Base-by-base conservation (phyloP, 92 coral and sea anemone species). In the Epizoanthus illoricatus region DNA sequence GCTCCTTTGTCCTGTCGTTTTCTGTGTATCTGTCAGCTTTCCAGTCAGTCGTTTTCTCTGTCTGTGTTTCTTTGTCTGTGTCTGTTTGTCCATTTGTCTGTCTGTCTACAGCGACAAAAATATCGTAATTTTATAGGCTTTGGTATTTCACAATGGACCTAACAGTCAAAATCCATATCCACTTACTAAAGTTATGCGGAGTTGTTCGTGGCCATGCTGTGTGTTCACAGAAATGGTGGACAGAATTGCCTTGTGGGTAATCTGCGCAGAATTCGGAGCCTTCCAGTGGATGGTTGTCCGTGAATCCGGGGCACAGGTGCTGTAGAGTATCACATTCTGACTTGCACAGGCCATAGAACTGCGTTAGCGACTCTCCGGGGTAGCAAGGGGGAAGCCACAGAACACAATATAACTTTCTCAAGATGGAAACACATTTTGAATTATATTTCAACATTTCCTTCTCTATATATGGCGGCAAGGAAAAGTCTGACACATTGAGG, bases 371-470 rank as follows among this genome's bases (percentile, higher is more conserved):
- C 40, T 58, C 58, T 19, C 64, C 71, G 16, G 81, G 81, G 65
- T 60, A 76, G 24, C 81, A 76, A 17, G 81, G 81, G 2, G 81
- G 81, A 3, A 76, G 70, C 81, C 81, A 76, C 19, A 18, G 9
- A 9, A 56, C 21, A 5, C 81, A 76, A 13, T 41, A 76, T 0
- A 76, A 4, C 19, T 76, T 76, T 20, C 81, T 76, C 42, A 62
- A 17, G 17, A 76, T 9, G 1, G 55, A 13, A 18, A 62, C 59
- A 20, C 81, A 76, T 43, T 76, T 58, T 3, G 71, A 39, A 9
- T 41, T 61, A 19, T 76, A 76, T 28, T 61, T 61, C n/a, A 57
- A 41, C 19, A 76, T 8, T 41, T 18, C 7, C 21, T 76, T 76
- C 42, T 76, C 81, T 0, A 7, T 0, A 68, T 69, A 76, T 18